Percentiles rank a stretch among this genome's conserved stretches.
phyloP scores from a whole-genome alignment of 2,888 invertebrate species.

The Cataglyphis rosenhaueri region DNA sequence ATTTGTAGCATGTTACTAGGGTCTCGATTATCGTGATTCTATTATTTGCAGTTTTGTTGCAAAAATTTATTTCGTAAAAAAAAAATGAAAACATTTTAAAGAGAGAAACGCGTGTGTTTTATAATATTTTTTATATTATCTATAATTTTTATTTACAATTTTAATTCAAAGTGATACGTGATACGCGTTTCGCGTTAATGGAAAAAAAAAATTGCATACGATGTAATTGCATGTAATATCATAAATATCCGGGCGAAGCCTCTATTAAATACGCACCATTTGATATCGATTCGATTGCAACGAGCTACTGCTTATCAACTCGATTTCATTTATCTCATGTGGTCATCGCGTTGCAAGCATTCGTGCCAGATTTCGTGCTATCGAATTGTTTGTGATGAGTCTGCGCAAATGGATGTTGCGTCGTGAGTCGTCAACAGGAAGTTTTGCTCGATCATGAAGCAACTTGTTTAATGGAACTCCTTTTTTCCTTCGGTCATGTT shows the following conservation, averaged over 20 bases:
- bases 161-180: conserved; percentile 1
- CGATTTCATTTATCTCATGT: conserved; percentile 40
- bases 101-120: background rate
- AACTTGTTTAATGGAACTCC: conserved; percentile 51
- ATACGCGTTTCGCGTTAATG: conserved; percentile 4
- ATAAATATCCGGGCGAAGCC: background rate
- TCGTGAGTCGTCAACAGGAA: conserved; percentile 57
- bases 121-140: background rate
- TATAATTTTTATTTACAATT: conserved; percentile 2
- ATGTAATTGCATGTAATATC: background rate
- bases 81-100: background rate
- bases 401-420: conserved; percentile 35
- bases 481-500: conserved; percentile 50
- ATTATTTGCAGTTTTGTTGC: conserved; percentile 21
- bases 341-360: conserved; percentile 22
- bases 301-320: conserved; percentile 29
- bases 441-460: conserved; percentile 59
- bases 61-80: background rate
- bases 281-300: conserved; percentile 32
- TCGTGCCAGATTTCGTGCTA: conserved; percentile 21
- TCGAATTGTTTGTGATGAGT: conserved; percentile 19
- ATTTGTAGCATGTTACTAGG: background rate
- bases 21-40: conserved; percentile 16
- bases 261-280: conserved; percentile 36
- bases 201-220: conserved; percentile 17